A percentile compares a stretch with the other conserved stretches of the same genome.
These are phyloP conservation scores for Charaxes varanes DNA, from an alignment of 1,140 invertebrate species.

Conservation along the genomic window DNA sequence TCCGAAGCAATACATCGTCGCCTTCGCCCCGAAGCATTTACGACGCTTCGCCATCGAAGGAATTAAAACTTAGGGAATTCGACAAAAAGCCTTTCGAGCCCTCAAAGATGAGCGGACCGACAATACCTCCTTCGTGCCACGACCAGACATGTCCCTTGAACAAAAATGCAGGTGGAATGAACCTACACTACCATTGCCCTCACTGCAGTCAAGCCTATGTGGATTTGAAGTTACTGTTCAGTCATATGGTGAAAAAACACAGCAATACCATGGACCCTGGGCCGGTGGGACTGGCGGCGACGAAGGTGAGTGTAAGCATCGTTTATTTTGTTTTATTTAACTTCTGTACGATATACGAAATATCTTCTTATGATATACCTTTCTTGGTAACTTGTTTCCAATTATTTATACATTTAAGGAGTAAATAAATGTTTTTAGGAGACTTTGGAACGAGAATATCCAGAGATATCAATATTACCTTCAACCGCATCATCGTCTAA, in stretches of 20 bases:
- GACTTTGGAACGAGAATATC: conserved; percentile 70
- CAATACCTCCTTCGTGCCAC: conserved; percentile 58
- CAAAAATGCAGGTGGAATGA: conserved; percentile 59
- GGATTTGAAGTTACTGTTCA: conserved; percentile 57
- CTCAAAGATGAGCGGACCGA: conserved; percentile 44
- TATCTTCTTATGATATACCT: too few relatives aligned
- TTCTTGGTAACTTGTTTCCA: too few relatives aligned
- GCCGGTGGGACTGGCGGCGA: conserved; percentile 63
- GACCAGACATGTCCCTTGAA: conserved; percentile 60
- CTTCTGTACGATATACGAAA: too few relatives aligned
- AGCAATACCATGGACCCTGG: conserved; percentile 54
- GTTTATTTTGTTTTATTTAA: too few relatives aligned
- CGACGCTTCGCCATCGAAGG: conserved; percentile 60
- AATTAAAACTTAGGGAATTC: conserved; percentile 50
- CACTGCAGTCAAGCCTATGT: conserved; percentile 64
- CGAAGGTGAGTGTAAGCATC: conserved; percentile 55
- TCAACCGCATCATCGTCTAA: conserved; percentile 65
- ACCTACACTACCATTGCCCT: conserved; percentile 63
- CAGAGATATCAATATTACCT: conserved; percentile 70
- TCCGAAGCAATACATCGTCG: conserved; percentile 67
- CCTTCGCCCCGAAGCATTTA: conserved; percentile 57
- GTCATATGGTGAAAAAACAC: conserved; percentile 67
- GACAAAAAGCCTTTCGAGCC: conserved; percentile 49
- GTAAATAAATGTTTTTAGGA: conserved; percentile 46
- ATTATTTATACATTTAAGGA: background rate